Evolutionary conservation across 2,113 vertebrate species (phyloP).

Genomic region (Garra rufa): DNA sequence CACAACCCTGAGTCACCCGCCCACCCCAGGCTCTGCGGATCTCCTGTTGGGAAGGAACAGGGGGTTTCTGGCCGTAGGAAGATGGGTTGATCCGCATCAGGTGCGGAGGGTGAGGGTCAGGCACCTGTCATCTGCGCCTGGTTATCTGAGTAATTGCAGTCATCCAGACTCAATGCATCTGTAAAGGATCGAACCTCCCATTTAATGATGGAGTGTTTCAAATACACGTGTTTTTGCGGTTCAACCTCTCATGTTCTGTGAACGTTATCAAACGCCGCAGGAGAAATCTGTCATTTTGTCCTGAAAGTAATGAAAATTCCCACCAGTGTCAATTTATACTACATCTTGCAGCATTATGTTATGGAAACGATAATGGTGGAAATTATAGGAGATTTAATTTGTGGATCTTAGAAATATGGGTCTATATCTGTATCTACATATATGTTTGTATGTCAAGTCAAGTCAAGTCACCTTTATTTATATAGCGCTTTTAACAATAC

Average conservation of each 20-base stretch:
- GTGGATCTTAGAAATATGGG: too few species aligned
- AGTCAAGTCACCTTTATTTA: too few species aligned
- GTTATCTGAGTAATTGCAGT: neutral
- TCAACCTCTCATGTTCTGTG: neutral
- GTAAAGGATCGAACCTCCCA: neutral
- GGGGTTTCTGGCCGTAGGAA: neutral
- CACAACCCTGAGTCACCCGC: slow-evolving; percentile 45
- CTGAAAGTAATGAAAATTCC: neutral
- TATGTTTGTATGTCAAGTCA: too few species aligned
- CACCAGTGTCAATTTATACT: neutral
- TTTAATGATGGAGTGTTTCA: neutral
- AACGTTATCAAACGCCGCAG: neutral
- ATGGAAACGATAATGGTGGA: neutral
- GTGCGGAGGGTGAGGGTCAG: neutral
- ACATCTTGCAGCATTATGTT: neutral
- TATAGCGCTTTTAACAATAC: too few species aligned
- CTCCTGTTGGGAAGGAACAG: neutral
- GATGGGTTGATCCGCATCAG: neutral
- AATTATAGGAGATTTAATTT: neutral
- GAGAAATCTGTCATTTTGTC: neutral
- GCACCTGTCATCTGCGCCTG: neutral
- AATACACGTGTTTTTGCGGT: neutral
- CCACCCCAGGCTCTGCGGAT: neutral
- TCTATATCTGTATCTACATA: too few species aligned
- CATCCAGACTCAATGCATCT: neutral